These are phyloP conservation scores for Gasterosteus aculeatus DNA, from an alignment of 2,113 vertebrate species.

Conservation along the genomic window DNA sequence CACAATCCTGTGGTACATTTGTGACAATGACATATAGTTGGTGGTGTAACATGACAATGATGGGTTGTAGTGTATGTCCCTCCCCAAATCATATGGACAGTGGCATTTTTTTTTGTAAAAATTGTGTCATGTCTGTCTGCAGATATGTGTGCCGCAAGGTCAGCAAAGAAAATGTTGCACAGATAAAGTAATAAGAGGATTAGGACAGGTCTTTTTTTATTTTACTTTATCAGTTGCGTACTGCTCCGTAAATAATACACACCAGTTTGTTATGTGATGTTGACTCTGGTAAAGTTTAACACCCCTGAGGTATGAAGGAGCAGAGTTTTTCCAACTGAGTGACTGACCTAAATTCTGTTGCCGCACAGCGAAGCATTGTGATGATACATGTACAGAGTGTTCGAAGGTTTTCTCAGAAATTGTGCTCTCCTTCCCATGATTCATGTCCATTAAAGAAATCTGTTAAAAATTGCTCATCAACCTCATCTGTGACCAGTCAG, in stretches of 20 bases:
- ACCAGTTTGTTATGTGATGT: background rate
- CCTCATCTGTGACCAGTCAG: too few species aligned
- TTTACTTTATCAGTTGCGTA: background rate
- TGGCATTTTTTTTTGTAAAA: background rate
- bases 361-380: constrained; percentile 12
- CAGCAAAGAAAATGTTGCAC: background rate
- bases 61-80: constrained; percentile 6
- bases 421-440: too few species aligned
- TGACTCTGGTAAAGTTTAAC: constrained; percentile 12
- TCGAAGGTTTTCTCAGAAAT: too few species aligned
- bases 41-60: constrained; percentile 37
- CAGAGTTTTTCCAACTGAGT: constrained; percentile 22
- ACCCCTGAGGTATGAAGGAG: constrained; percentile 22
- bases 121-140: background rate
- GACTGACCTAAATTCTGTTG: constrained; percentile 27
- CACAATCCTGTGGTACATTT: constrained; percentile 35
- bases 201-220: background rate
- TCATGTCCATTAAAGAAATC: too few species aligned
- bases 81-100: background rate
- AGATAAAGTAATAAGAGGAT: background rate
- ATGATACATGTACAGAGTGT: constrained; percentile 9
- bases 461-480: too few species aligned
- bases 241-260: background rate
- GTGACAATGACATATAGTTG: constrained; percentile 44
- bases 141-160: background rate